phyloP scores from a whole-genome alignment of 2,113 vertebrate species.

The Nycticorax nycticorax region DNA sequence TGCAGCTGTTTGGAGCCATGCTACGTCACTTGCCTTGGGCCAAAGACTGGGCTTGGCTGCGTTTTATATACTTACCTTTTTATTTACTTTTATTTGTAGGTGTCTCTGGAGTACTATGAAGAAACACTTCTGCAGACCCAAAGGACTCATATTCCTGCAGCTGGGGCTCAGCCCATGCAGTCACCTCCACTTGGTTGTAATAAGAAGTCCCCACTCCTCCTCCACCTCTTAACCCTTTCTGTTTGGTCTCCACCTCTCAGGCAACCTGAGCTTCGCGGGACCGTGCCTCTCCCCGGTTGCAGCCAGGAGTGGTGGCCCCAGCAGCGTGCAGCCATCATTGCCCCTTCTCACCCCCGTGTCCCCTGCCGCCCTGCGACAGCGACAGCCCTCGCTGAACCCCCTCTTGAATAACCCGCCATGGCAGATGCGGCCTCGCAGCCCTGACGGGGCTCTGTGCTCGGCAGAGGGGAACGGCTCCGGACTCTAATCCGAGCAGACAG shows the following conservation, averaged over 20 bases:
- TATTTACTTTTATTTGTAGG: neutral
- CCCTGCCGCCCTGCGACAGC: accelerated
- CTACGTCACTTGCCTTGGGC: neutral
- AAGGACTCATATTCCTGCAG: neutral
- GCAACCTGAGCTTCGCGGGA: accelerated
- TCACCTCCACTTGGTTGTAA: neutral
- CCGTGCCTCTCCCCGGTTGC: accelerated
- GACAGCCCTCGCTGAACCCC: neutral
- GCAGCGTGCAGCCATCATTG: neutral
- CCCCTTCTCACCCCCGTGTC: neutral
- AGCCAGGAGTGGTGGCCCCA: accelerated
- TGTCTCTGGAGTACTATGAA: neutral
- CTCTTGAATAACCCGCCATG: neutral
- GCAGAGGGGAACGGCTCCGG: neutral
- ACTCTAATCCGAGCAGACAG: slow-evolving; percentile 67
- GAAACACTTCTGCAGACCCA: neutral
- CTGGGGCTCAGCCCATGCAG: neutral
- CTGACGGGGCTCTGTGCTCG: slow-evolving; percentile 3
- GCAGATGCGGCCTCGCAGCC: slow-evolving; percentile 8
- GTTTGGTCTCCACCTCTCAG: neutral
- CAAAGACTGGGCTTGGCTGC: neutral
- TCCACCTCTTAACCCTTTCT: neutral
- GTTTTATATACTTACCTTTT: neutral
- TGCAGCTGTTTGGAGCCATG: neutral
- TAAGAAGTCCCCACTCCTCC: neutral